Evolutionary conservation across 2,797 vertebrate genomes (phyloP), one percentile per base, ranked within the genome.

Genomic region (Artibeus lituratus): DNA sequence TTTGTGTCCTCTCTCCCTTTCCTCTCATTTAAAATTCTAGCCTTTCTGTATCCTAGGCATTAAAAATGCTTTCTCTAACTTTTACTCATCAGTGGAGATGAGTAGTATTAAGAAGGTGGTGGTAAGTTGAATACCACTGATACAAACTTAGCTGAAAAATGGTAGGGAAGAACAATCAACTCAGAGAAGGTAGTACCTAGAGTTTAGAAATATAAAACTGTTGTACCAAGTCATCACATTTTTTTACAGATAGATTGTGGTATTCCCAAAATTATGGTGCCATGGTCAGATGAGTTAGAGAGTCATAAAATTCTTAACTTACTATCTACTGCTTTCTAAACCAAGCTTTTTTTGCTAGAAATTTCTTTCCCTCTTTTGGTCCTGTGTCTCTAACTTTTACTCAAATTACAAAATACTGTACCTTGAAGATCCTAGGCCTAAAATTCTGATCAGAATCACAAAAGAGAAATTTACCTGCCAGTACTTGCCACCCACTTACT

Each of bases 401-500:
- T 96, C 59, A 4, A 72, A 88, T 93, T 96, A 42, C 37, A 76
- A 84, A 96, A 76, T 55, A 22, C 39, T 62, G 10, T 57, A 89
- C 42, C 39, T 92, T 39, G 39, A n/a, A 77, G 49, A 14, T 76
- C 26, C 35, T 53, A 35, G n/a, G 8, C 51, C 11, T 81, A 93
- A 49, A 77, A 65, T 96, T 94, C 82, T 86, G 62, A 93, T 93
- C 57, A 90, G 84, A 87, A 37, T 72, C 12, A 11, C 65, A 81
- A 70, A 83, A 80, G 77, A 70, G 65, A 96, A 95, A 51, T 87
- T 91, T 2, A 87, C 90, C 77, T 93, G 87, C 90, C 85, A 59
- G 96, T 35, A 87, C 95, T 87, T 92, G 96, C 86, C 69, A 85
- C 14, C 86, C 69, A 85, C 14, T 26, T 42, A 47, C 47, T 95